phyloP scores from a whole-genome alignment of 1,140 invertebrate species.

The Parapsyche elsis region DNA sequence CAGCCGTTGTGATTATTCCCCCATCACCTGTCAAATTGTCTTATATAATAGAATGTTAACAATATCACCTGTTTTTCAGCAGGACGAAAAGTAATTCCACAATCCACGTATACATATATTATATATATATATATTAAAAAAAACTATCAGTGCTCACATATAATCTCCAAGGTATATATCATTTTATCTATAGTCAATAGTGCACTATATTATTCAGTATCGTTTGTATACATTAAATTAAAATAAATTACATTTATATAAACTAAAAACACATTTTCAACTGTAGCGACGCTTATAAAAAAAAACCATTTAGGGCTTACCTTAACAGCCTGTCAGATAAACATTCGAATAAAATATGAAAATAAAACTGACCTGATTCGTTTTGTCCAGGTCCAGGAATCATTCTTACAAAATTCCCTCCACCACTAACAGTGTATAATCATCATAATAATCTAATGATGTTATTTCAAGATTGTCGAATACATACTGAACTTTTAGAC shows the following conservation, averaged over 20 bases:
- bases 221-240: constrained; percentile 27
- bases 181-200: constrained; percentile 23
- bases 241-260: constrained; percentile 22
- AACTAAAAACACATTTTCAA: constrained; percentile 21
- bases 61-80: constrained; percentile 54
- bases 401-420: constrained; percentile 53
- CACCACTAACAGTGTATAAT: constrained; percentile 54
- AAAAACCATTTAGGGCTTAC: constrained; percentile 52
- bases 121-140: constrained; percentile 34
- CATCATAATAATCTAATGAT: constrained; percentile 50
- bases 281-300: constrained; percentile 31
- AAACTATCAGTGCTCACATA: constrained; percentile 53
- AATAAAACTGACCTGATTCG: constrained; percentile 54
- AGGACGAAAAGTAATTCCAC: constrained; percentile 44
- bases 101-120: constrained; percentile 50
- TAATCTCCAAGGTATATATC: constrained; percentile 40
- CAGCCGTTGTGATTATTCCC: constrained; percentile 54
- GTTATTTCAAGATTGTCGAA: constrained; percentile 42
- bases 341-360: constrained; percentile 45
- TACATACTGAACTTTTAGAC: neutral
- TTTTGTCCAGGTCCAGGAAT: constrained; percentile 50
- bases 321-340: constrained; percentile 52
- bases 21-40: constrained; percentile 52
- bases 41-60: constrained; percentile 39
- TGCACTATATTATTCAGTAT: constrained; percentile 13